phyloP scores from a whole-genome alignment of 2,113 vertebrate species.

The Calidris pygmaea region DNA sequence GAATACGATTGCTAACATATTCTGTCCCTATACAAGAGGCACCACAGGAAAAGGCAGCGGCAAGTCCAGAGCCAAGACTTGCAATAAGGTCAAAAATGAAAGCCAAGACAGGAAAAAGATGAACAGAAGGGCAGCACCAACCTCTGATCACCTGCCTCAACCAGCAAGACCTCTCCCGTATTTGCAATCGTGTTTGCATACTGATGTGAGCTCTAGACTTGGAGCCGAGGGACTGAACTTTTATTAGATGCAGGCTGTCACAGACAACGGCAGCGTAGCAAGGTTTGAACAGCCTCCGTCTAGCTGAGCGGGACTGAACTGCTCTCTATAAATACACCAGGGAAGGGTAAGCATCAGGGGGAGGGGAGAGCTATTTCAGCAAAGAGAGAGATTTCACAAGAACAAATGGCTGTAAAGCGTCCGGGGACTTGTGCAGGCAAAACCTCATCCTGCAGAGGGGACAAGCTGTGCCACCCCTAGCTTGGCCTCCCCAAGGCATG shows the following conservation, averaged over 20 bases:
- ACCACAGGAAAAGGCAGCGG: not conserved
- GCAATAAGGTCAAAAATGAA: not conserved
- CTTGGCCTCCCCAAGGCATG: accelerated
- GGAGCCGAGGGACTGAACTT: not conserved
- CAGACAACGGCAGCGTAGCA: accelerated
- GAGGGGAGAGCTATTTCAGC: not conserved
- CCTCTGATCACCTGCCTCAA: not conserved
- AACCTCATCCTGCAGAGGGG: not conserved
- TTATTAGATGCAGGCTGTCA: not conserved
- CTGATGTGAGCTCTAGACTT: not conserved
- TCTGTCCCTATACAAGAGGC: not conserved
- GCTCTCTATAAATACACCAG: not conserved
- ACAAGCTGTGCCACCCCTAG: not conserved
- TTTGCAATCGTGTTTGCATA: not conserved
- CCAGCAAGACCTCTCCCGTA: not conserved
- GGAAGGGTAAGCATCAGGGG: not conserved
- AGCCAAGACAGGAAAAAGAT: not conserved
- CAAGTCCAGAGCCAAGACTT: not conserved
- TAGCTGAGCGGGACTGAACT: not conserved
- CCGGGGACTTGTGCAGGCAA: accelerated
- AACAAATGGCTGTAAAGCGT: not conserved
- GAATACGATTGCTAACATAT: not conserved
- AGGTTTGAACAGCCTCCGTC: not conserved
- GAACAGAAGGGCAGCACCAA: not conserved
- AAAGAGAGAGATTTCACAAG: not conserved